A percentile compares a stretch with the other conserved stretches of the same genome.
Conservation (phyloP, 2,113 vertebrate genomes). For the Motacilla alba region DNA sequence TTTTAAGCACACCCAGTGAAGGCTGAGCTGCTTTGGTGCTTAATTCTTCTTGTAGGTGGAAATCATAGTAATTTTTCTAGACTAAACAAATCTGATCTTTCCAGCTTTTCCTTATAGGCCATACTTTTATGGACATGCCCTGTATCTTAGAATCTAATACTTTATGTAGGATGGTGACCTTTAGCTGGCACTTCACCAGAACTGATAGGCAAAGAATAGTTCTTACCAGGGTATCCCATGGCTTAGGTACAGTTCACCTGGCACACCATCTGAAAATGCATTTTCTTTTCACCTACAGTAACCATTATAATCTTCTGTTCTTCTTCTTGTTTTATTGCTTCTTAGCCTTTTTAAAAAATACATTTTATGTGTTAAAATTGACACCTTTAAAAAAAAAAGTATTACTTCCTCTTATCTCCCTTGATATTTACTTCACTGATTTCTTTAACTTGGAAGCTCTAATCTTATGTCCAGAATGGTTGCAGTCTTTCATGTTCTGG, state of each 20-base stretch:
- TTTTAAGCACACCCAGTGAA: neutral
- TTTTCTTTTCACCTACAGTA: neutral
- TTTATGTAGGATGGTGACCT: neutral
- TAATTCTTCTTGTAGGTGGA: neutral
- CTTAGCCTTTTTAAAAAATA: neutral
- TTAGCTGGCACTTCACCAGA: neutral
- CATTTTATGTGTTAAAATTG: neutral
- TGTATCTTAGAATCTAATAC: neutral
- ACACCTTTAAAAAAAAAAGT: neutral
- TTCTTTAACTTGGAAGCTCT: neutral
- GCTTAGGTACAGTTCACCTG: neutral
- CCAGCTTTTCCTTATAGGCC: neutral
- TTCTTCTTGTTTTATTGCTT: neutral
- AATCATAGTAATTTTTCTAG: neutral
- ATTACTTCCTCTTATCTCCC: neutral
- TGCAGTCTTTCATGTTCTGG: neutral
- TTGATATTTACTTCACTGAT: neutral
- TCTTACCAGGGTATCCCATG: neutral
- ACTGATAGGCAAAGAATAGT: neutral
- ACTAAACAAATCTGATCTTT: neutral
- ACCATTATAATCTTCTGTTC: neutral
- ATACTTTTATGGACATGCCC: neutral
- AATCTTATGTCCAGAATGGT: neutral
- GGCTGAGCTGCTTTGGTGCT: neutral
- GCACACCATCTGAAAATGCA: neutral